A percentile compares a stretch with the other conserved stretches of the same genome.
Evolutionary conservation across 1,140 invertebrate species (phyloP).

Genomic region (Cotesia chilonis): DNA sequence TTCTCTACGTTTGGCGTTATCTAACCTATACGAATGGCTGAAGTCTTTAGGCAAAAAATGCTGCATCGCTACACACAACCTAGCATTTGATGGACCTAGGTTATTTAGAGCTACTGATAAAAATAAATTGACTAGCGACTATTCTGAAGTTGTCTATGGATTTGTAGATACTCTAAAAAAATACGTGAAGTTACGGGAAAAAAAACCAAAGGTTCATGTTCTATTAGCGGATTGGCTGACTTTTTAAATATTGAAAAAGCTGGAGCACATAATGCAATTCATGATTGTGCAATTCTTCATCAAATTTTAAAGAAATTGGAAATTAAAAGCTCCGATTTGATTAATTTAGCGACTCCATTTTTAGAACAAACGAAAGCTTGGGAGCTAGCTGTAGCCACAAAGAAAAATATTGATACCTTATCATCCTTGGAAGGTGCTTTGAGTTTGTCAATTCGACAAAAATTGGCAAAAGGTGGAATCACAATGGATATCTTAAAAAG

Average conservation of each 20-base stretch:
- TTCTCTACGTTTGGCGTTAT: constrained; percentile 30
- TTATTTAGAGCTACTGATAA: constrained; percentile 32
- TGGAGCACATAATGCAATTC: constrained; percentile 12
- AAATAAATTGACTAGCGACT: constrained; percentile 26
- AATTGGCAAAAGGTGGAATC: constrained; percentile 2
- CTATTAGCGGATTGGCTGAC: not conserved
- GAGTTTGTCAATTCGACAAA: not conserved
- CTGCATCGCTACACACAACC: constrained; percentile 38
- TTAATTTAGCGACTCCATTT: not conserved
- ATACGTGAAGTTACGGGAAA: not conserved
- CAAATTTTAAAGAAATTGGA: constrained; percentile 10
- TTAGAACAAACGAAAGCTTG: not conserved
- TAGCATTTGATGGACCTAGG: constrained; percentile 41
- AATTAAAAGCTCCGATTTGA: not conserved
- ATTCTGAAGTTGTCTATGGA: constrained; percentile 29
- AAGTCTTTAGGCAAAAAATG: constrained; percentile 33
- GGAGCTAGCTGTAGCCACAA: not conserved
- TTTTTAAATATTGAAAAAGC: not conserved
- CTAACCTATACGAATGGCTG: constrained; percentile 29
- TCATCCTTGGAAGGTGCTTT: not conserved
- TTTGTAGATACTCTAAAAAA: constrained; percentile 37
- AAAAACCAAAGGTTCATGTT: constrained; percentile 9
- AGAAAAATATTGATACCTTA: not conserved
- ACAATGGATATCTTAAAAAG: not conserved
- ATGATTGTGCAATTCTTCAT: not conserved